Conservation (phyloP, 2,113 vertebrate species). For the Lepus europaeus region DNA sequence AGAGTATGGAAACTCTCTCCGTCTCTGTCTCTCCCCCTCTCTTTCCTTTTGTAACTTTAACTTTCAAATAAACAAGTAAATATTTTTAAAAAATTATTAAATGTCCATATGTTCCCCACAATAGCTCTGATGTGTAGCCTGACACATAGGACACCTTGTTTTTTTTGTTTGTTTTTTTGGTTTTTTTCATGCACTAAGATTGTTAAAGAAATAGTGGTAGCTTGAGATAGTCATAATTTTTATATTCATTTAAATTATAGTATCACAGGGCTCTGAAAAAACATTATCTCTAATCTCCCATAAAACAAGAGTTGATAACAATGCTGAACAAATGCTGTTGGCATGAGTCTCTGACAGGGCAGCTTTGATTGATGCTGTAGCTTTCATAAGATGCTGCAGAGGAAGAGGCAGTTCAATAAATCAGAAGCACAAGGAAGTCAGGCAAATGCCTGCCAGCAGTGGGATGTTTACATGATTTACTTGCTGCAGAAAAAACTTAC, state of each 20-base stretch:
- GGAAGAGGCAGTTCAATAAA: conserved; percentile 73
- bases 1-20: no score
- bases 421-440: conserved; percentile 52
- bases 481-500: conserved; percentile 26
- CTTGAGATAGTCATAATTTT: conserved; percentile 6
- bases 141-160: accelerated
- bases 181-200: not conserved
- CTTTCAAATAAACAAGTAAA: no score
- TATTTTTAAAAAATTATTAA: not conserved
- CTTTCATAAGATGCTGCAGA: conserved; percentile 11
- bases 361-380: conserved; percentile 63
- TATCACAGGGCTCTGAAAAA: conserved; percentile 29
- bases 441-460: not conserved
- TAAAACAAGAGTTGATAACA: conserved; percentile 49
- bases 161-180: not conserved
- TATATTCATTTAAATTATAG: conserved; percentile 54
- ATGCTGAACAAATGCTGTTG: conserved; percentile 57
- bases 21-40: no score
- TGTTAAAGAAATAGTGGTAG: not conserved
- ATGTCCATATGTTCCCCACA: not conserved
- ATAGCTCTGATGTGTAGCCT: not conserved
- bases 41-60: no score
- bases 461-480: conserved; percentile 52
- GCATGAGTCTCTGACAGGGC: not conserved
- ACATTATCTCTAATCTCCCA: conserved; percentile 50